These are phyloP conservation scores for Phacellophora camtschatica DNA, from an alignment of 30 jellyfish, hydroid and myxozoan species.

Conservation along the genomic window DNA sequence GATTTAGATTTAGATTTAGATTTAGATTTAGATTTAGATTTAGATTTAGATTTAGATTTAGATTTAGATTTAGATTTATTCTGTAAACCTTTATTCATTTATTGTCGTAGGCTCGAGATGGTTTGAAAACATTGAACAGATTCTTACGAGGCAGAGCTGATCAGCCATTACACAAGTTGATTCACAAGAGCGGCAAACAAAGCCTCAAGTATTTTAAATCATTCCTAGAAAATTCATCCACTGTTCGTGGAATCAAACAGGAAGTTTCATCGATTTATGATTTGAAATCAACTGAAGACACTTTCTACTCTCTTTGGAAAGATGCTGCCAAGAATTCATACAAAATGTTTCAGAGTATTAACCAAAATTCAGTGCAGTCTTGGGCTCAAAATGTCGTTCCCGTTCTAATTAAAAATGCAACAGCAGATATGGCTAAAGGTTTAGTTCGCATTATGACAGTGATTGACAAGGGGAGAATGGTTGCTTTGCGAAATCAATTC, in stretches of 20 bases:
- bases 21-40: too few relatives aligned
- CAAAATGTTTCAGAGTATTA: neutral
- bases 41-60: too few relatives aligned
- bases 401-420: neutral
- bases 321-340: neutral
- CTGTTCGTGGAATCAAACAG: neutral
- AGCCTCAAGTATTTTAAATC: neutral
- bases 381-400: constrained; percentile 30
- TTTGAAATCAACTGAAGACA: neutral
- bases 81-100: neutral
- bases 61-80: neutral
- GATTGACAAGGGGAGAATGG: neutral
- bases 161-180: constrained; percentile 37
- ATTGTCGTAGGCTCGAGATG: neutral
- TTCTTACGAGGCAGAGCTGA: constrained; percentile 24
- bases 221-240: neutral
- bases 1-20: too few relatives aligned
- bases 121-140: neutral
- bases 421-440: neutral
- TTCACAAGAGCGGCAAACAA: constrained; percentile 40
- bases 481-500: neutral
- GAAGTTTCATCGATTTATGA: neutral
- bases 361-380: neutral
- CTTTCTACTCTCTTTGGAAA: neutral
- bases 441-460: neutral